Evolutionary conservation across 2,113 vertebrate species (phyloP).

Genomic region (Trematomus loennbergii): DNA sequence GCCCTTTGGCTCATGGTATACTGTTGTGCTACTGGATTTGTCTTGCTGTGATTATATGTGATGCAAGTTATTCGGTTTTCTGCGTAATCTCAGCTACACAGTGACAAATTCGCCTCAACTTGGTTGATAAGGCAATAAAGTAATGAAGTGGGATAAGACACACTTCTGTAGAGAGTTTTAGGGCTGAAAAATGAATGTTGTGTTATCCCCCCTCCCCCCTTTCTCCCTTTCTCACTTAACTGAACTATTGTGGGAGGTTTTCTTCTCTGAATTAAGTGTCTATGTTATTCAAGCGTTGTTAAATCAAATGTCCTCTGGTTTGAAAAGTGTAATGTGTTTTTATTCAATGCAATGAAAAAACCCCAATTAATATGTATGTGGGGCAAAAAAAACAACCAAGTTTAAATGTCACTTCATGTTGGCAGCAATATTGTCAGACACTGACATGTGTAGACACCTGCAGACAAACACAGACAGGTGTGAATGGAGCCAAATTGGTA

Average conservation of each 20-base stretch:
- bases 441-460: constrained; percentile 21
- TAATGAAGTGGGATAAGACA: constrained; percentile 26
- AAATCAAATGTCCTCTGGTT: background rate
- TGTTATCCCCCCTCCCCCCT: background rate
- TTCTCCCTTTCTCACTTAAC: background rate
- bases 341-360: background rate
- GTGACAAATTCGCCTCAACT: constrained; percentile 8
- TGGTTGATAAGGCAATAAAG: constrained; percentile 43
- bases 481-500: constrained; percentile 67
- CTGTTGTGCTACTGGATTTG: background rate
- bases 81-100: background rate
- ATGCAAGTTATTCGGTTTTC: constrained; percentile 6
- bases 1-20: background rate
- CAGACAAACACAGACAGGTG: constrained; percentile 48
- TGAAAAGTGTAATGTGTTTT: background rate
- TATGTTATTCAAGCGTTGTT: background rate
- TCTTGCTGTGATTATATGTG: background rate
- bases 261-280: background rate
- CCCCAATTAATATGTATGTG: background rate
- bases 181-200: constrained; percentile 1
- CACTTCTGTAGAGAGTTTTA: constrained; percentile 5
- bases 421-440: constrained; percentile 15
- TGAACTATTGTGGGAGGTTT: background rate
- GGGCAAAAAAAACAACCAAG: background rate
- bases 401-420: background rate